Percentiles rank a stretch among this genome's conserved stretches.
Conservation (phyloP, 2,113 vertebrate species). For the Cyprinodon variegatus region DNA sequence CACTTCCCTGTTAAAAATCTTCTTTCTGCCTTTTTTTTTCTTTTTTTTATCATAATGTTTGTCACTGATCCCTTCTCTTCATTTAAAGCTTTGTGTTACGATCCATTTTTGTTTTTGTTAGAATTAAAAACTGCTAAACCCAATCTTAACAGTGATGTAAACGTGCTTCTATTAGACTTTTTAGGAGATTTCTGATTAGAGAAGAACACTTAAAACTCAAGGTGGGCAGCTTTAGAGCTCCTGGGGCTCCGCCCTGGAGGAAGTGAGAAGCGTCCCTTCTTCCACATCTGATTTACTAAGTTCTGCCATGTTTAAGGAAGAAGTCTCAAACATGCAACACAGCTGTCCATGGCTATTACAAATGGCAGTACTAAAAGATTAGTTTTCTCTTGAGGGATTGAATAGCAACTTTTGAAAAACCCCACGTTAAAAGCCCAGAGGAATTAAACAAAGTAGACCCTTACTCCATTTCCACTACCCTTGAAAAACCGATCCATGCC, state of each 20-base stretch:
- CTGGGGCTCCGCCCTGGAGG: too few species aligned
- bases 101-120: not conserved
- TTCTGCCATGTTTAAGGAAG: too few species aligned
- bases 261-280: too few species aligned
- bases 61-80: conserved; percentile 33
- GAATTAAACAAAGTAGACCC: not conserved
- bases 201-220: too few species aligned
- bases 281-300: too few species aligned
- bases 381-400: not conserved
- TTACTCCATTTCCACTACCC: not conserved
- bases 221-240: not conserved
- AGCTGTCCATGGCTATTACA: too few species aligned
- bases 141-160: not conserved
- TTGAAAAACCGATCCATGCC: too few species aligned
- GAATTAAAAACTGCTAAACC: not conserved
- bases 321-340: too few species aligned
- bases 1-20: not conserved
- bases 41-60: conserved; percentile 18
- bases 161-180: not conserved
- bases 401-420: too few species aligned
- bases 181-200: not conserved
- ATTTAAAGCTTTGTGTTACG: not conserved
- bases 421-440: not conserved
- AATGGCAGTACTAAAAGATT: not conserved
- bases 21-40: conserved; percentile 28